Evolutionary conservation across 2,113 vertebrate species (phyloP), one percentile per base, ranked within the genome.

Genomic region (Colistium nudipinnis): DNA sequence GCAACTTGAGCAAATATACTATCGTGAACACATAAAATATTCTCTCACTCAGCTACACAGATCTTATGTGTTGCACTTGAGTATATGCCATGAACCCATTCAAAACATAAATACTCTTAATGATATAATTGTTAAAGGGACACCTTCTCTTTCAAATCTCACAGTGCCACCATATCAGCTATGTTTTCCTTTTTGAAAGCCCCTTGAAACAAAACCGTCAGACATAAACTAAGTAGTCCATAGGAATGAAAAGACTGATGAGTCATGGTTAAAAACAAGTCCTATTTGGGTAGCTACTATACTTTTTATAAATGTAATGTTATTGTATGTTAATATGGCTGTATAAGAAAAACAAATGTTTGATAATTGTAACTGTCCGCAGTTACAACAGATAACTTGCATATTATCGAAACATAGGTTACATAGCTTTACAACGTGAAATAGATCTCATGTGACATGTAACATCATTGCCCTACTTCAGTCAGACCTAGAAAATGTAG

Each of bases 401-500:
- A n/a, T 48, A 2, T 52, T 54, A 44, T 35, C 11, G 1, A 2
- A 0, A 12, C 43, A 17, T 6, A n/a, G 25, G 20, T 49, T 62
- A 43, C 12, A 52, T 8, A 7, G 30, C 44, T 27, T 39, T 53
- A 27, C 30, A 3, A 36, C 53, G 11, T 59, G 30, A 67, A 73
- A 25, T 33, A 36, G 75, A 17, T 64, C 63, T 80, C 14, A 9
- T 27, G 64, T 45, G 41, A 73, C 70, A 27, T 33, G 77, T 83
- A 79, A 59, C 38, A 30, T 67, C 10, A 27, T 3, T 81, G 84
- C 8, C 83, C 85, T 79, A 84, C 76, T 89, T 89, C 64, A 56
- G 17, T 4, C 5, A 70, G 77, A 70, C 81, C 70, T 64, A 70
- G 64, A 81, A 79, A 61, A 74, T 30, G 0, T 7, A 0, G 4